Percentiles rank a stretch among this genome's conserved stretches.
These are phyloP conservation scores for Numenius arquata DNA, from an alignment of 2,113 vertebrate genomes.

Conservation along the genomic window DNA sequence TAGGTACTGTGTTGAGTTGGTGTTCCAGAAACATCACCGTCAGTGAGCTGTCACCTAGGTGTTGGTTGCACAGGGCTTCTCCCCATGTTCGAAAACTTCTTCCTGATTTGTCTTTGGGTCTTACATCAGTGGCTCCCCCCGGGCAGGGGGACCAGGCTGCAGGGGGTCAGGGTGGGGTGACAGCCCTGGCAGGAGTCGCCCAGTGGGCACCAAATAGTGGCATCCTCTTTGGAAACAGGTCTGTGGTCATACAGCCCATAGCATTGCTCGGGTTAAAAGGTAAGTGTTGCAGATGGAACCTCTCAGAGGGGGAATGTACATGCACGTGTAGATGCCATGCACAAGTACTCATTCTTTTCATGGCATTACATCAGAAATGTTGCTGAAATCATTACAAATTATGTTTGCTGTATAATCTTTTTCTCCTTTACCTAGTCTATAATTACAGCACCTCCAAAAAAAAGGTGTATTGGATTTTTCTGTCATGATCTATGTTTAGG, in stretches of 20 bases:
- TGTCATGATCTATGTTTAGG: neutral
- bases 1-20: neutral
- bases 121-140: fast-evolving
- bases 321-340: fast-evolving
- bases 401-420: neutral
- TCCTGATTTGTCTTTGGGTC: neutral
- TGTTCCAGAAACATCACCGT: neutral
- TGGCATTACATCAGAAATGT: neutral
- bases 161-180: neutral
- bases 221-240: neutral
- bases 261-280: fast-evolving
- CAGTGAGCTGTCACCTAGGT: neutral
- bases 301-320: fast-evolving
- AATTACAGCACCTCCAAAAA: conserved; percentile 25
- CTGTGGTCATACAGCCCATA: neutral
- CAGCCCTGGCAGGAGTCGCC: neutral
- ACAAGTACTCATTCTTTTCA: neutral
- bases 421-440: neutral
- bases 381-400: conserved; percentile 3
- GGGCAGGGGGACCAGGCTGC: fast-evolving
- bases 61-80: neutral
- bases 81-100: neutral
- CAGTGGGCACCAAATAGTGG: fast-evolving
- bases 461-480: conserved; percentile 14
- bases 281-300: fast-evolving